phyloP scores from a whole-genome alignment of 2,113 vertebrate genomes.

The Xenopus tropicalis region UCB_Xtro_10.0 CM004444.2:135189501-135190000 shows the following conservation, averaged over 20 bases:
- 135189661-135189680: too few relatives aligned
- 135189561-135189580: too few relatives aligned
- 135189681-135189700: conserved; percentile 7
- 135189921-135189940: conserved; percentile 48
- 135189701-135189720: accelerated
- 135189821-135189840: conserved; percentile 69
- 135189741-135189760: neutral
- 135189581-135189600: too few relatives aligned
- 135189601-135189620: too few relatives aligned
- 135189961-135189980: conserved; percentile 83
- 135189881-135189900: conserved; percentile 27
- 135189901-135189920: conserved; percentile 49
- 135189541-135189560: too few relatives aligned
- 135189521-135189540: too few relatives aligned
- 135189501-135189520: too few relatives aligned
- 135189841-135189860: conserved; percentile 62
- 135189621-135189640: too few relatives aligned
- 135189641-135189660: too few relatives aligned
- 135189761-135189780: accelerated
- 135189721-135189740: neutral
- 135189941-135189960: conserved; percentile 70
- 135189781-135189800: neutral
- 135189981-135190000: conserved; percentile 75
- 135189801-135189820: conserved; percentile 45
- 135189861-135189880: conserved; percentile 45